Base-by-base conservation (phyloP, 2,797 vertebrate species). In the Gymnocypris eckloni region DNA sequence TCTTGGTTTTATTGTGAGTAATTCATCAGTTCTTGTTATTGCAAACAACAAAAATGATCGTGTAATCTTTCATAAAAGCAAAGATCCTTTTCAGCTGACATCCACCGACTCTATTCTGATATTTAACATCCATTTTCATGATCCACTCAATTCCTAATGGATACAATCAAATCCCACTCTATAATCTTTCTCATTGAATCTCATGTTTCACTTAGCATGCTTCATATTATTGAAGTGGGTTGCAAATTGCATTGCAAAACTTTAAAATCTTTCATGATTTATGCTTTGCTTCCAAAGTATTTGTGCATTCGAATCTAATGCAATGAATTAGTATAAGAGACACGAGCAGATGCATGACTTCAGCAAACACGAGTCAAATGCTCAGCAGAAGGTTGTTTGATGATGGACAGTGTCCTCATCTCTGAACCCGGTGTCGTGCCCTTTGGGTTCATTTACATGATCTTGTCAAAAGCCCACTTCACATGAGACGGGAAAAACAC, bases 391-490 rank as follows among this genome's bases (percentile, higher is more conserved):
- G 45, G 33, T 48, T 52, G 10, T 77, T n/a, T 13, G n/a, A 25
- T 88, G 83, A 88, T 64, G 72, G 89, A 90, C 81, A 81, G 13
- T 13, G 67, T 66, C 45, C 50, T 77, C 61, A n/a, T 76, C 54
- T 80, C 11, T 79, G 76, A 28, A 79, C 83, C 45, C 70, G 18
- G 67, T 39, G 72, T 86, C 76, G 11, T 69, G 79, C 59, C 86
- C 43, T 82, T 75, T 33, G 11, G 6, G 80, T 92, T 92, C 86
- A 93, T 94, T 93, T 91, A 86, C 89, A 88, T 92, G 88, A 90
- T 61, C 54, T 16, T 85, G 83, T 81, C 88, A 43, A 78, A 87
- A 81, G 83, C 69, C 69, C 88, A 90, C 92, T 89, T 86, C 86
- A 2, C 71, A n/a, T 43, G 15, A 59, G 92, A 93, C 91, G 69